Conservation (phyloP, 2,113 vertebrate species). For the Sylvicapra grimmia region DNA sequence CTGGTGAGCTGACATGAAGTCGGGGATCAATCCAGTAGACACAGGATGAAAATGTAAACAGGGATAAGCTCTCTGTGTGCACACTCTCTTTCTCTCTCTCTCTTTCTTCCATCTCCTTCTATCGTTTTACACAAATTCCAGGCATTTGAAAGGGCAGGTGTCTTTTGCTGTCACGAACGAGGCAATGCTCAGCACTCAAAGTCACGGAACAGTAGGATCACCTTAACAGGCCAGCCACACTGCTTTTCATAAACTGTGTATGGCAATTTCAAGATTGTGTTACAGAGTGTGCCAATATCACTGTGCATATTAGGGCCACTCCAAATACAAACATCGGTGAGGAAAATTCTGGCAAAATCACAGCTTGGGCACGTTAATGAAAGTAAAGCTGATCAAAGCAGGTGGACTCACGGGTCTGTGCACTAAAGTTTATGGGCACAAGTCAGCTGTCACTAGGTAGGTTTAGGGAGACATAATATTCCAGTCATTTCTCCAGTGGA, state of each 20-base stretch:
- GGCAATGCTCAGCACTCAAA: slow-evolving; percentile 40
- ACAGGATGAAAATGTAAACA: slow-evolving; percentile 71
- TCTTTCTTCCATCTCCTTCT: not conserved
- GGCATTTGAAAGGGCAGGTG: slow-evolving; percentile 46
- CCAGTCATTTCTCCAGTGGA: slow-evolving; percentile 69
- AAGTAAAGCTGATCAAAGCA: slow-evolving; percentile 72
- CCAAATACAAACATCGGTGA: slow-evolving; percentile 47
- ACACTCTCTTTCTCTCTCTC: not conserved
- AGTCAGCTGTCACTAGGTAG: slow-evolving; percentile 69
- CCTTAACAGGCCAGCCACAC: slow-evolving; percentile 17
- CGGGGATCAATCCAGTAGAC: slow-evolving; percentile 74
- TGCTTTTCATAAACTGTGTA: slow-evolving; percentile 43
- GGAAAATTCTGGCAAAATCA: slow-evolving; percentile 45
- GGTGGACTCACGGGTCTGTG: slow-evolving; percentile 62
- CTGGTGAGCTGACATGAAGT: slow-evolving; percentile 71
- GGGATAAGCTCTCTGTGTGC: slow-evolving; percentile 24
- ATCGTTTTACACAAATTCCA: slow-evolving; percentile 38
- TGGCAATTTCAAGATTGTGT: slow-evolving; percentile 58
- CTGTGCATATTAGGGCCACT: slow-evolving; percentile 40
- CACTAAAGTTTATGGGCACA: slow-evolving; percentile 72
- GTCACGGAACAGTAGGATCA: slow-evolving; percentile 41
- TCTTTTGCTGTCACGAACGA: slow-evolving; percentile 27
- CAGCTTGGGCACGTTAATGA: slow-evolving; percentile 57
- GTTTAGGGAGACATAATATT: slow-evolving; percentile 71
- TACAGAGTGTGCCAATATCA: slow-evolving; percentile 42